Base-by-base conservation (phyloP, 2,113 vertebrate species). In the Orientallactaga bullata region DNA sequence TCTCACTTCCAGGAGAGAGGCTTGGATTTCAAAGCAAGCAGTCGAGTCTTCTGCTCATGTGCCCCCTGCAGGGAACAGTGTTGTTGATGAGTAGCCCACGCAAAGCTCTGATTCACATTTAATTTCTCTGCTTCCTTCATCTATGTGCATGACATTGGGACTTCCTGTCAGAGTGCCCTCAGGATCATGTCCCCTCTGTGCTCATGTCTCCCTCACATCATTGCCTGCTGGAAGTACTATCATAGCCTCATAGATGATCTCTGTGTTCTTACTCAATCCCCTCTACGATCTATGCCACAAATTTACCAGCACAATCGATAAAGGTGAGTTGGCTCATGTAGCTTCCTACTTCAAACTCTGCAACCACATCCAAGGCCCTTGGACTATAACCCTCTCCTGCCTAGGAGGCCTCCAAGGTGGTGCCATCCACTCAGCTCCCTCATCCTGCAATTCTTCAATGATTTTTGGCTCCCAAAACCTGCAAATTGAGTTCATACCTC, bases 11-110 rank as follows among this genome's bases (percentile, higher is more conserved):
- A 0, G 4, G 24, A 90, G n/a, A 8, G 37, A 79, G 78, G 20
- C 32, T 15, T 51, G 21, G 60, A 69, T 66, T 61, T 77, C 26
- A 91, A 51, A 4, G 15, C 71, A 66, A n/a, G 65, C 30, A 66
- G 2, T 0, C 3, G 4, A 61, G 32, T 24, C 12, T 58, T 6
- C 2, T 55, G 26, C 15, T 9, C 66, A 32, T 0, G 23, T 35
- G 69, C 32, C 24, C 24, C 60, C 0, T 4, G 17, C 5, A 1
- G 10, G 55, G 24, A 68, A 61, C 20, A 47, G 71, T 51, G 21
- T 30, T 16, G 7, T 0, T 16, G n/a, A 0, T 66, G 1, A 68
- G 9, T 5, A 74, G 32, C 39, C 60, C 23, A 20, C 11, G 51
- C 72, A 81, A 23, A 35, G 21, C 18, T 16, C 5, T 11, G 8